Conservation (phyloP, 1,140 invertebrate species). For the Drosophila sproati region DNA sequence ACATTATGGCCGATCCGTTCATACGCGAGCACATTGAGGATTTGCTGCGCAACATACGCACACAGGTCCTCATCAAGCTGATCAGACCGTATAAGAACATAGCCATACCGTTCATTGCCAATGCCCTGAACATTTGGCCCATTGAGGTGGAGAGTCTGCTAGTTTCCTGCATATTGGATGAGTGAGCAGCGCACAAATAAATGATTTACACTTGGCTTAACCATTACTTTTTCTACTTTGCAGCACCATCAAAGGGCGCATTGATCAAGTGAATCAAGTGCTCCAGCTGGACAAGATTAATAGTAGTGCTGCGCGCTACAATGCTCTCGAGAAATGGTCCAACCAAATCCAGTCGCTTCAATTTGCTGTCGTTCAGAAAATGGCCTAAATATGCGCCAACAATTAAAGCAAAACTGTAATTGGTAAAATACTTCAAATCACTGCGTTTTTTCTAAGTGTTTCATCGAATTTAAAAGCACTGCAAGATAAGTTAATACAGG, state of each 20-base stretch:
- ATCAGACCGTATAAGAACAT: conserved; percentile 99
- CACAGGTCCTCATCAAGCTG: conserved; percentile 98
- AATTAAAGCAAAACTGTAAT: conserved; percentile 28
- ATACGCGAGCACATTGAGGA: conserved; percentile 99
- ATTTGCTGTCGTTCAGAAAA: conserved; percentile 94
- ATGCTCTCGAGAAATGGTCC: conserved; percentile 98
- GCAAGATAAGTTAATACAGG: background rate
- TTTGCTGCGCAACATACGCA: conserved; percentile 97
- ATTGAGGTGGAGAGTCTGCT: conserved; percentile 98
- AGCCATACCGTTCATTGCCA: conserved; percentile 98
- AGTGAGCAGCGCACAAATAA: conserved; percentile 86
- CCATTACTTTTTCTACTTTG: background rate
- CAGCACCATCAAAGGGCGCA: conserved; percentile 97
- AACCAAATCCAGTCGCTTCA: conserved; percentile 95
- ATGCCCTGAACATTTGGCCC: conserved; percentile 98
- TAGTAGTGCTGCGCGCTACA: conserved; percentile 93
- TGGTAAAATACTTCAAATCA: conserved; percentile 13
- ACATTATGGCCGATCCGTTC: conserved; percentile 99
- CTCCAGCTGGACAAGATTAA: conserved; percentile 94
- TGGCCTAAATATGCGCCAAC: conserved; percentile 87
- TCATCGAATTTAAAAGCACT: background rate
- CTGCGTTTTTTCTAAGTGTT: background rate
- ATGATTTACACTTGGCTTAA: background rate
- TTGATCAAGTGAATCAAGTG: conserved; percentile 98
- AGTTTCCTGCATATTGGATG: conserved; percentile 99